Percentiles rank a stretch among this genome's conserved stretches.
phyloP scores from a whole-genome alignment of 2,888 invertebrate species.

The Subacronicta megacephala region DNA sequence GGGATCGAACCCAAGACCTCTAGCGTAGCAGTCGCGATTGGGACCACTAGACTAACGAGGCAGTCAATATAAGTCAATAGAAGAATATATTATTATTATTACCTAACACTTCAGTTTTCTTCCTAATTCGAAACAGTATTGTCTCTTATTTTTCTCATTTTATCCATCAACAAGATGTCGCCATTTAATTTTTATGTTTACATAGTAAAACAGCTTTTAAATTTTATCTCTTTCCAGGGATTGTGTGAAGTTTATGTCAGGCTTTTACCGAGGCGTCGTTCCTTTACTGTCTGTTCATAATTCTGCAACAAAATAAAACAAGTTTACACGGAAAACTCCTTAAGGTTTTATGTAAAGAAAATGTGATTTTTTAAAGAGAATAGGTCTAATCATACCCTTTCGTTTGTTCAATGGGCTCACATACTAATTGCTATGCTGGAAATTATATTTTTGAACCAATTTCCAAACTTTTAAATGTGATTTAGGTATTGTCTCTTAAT shows the following conservation, averaged over 20 bases:
- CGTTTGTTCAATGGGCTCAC: neutral
- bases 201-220: conserved; percentile 16
- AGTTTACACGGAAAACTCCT: conserved; percentile 34
- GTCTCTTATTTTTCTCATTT: neutral
- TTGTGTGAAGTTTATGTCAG: conserved; percentile 21
- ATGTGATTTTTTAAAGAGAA: neutral
- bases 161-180: neutral
- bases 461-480: too few relatives aligned
- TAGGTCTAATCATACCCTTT: neutral
- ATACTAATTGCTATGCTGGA: too few relatives aligned
- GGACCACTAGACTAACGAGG: too few relatives aligned
- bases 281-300: conserved; percentile 29
- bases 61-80: too few relatives aligned
- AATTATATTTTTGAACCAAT: too few relatives aligned
- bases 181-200: conserved; percentile 3
- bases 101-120: too few relatives aligned
- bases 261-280: conserved; percentile 15
- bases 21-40: too few relatives aligned
- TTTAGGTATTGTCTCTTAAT: too few relatives aligned
- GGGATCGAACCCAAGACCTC: too few relatives aligned
- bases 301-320: conserved; percentile 27
- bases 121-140: neutral
- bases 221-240: conserved; percentile 21
- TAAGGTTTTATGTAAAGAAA: conserved; percentile 24
- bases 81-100: too few relatives aligned